A percentile compares a stretch with the other conserved stretches of the same genome.
Conservation (phyloP, 2,113 vertebrate species). For the Excalfactoria chinensis region DNA sequence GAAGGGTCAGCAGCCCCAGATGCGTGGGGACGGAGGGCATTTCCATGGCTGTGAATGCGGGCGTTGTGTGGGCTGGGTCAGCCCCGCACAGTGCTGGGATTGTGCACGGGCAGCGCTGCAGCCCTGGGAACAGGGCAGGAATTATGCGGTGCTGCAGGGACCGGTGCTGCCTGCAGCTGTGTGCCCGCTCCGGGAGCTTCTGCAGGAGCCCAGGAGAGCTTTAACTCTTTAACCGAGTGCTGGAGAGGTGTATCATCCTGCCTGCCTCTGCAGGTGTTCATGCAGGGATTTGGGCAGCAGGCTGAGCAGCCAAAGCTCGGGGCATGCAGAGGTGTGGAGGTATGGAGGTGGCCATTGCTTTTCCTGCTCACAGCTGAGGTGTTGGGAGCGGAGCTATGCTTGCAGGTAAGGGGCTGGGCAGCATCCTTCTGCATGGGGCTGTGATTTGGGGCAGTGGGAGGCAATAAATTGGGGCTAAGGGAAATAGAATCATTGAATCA, state of each 20-base stretch:
- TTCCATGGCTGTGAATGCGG: slow-evolving; percentile 50
- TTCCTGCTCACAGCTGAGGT: rapidly evolving
- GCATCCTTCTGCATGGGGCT: rapidly evolving
- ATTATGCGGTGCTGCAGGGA: slow-evolving; percentile 60
- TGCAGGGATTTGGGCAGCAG: neutral
- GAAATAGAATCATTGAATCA: neutral
- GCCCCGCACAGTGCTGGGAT: slow-evolving; percentile 68
- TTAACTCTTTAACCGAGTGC: slow-evolving; percentile 66
- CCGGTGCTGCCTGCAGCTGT: slow-evolving; percentile 70
- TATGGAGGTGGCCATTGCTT: neutral
- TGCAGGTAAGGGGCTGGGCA: neutral
- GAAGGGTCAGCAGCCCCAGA: neutral
- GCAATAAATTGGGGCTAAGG: rapidly evolving
- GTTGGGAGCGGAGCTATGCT: neutral
- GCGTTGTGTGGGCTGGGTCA: slow-evolving; percentile 53
- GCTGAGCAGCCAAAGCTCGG: neutral
- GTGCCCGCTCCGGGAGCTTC: neutral
- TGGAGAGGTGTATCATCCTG: neutral
- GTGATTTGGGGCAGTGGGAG: rapidly evolving
- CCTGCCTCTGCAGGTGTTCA: neutral
- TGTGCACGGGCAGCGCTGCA: slow-evolving; percentile 43
- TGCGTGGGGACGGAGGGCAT: neutral
- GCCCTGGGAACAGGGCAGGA: slow-evolving; percentile 72
- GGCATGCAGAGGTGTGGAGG: neutral
- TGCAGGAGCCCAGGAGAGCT: slow-evolving; percentile 32